A percentile compares a stretch with the other conserved stretches of the same genome.
phyloP scores from a whole-genome alignment of 2,113 vertebrate genomes.

The Siniperca chuatsi region DNA sequence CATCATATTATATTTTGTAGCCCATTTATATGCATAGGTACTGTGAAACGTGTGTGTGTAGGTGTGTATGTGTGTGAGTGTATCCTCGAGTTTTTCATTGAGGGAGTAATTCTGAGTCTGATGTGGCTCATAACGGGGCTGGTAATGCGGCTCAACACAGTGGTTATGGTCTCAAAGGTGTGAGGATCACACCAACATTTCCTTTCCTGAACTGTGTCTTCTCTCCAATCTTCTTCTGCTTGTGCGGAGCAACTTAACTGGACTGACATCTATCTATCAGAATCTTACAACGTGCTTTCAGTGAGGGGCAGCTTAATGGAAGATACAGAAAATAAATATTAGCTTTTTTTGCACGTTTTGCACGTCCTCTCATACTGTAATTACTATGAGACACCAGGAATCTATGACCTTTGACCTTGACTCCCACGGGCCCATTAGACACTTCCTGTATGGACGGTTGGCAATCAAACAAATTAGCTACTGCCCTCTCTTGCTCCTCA shows the following conservation, averaged over 20 bases:
- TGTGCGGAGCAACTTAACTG: slow-evolving; percentile 6
- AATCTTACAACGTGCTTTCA: background rate
- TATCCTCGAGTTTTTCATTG: slow-evolving; percentile 6
- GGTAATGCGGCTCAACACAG: slow-evolving; percentile 19
- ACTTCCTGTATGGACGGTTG: slow-evolving; percentile 74
- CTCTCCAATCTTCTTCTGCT: background rate
- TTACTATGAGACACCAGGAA: slow-evolving; percentile 27
- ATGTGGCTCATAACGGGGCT: slow-evolving; percentile 35
- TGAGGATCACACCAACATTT: slow-evolving; percentile 33
- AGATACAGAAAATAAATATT: slow-evolving; percentile 20
- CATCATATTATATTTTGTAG: slow-evolving; percentile 57
- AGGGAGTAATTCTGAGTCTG: slow-evolving; percentile 24
- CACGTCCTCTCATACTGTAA: slow-evolving; percentile 1
- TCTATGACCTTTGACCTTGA: slow-evolving; percentile 51
- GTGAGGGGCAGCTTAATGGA: background rate
- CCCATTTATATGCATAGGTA: slow-evolving; percentile 52
- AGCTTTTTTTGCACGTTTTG: background rate
- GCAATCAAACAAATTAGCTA: slow-evolving; percentile 54
- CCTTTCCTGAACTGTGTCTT: slow-evolving; percentile 17
- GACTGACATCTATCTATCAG: background rate
- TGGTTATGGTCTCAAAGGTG: slow-evolving; percentile 22
- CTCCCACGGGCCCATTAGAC: slow-evolving; percentile 67
- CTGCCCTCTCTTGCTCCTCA: slow-evolving; percentile 31
- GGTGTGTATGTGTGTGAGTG: background rate
- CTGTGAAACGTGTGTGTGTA: slow-evolving; percentile 6